Evolutionary conservation across 2,888 invertebrate species (phyloP), one percentile per base, ranked within the genome.

Genomic region (Eurois occulta): DNA sequence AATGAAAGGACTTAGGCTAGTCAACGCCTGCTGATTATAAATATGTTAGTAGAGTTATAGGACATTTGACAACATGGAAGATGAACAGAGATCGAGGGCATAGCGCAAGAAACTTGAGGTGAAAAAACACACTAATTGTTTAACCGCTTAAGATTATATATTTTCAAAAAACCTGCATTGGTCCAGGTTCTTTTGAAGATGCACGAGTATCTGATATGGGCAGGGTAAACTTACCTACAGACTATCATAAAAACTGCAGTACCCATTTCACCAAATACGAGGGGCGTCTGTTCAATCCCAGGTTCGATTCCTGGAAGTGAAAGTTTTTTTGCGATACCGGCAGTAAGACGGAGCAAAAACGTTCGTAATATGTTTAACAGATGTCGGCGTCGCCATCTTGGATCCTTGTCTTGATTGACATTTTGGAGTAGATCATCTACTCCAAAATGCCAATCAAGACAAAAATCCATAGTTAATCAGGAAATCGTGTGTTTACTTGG

Each of bases 271-370:
- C 72, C 21, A 78, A 74, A 74, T 41, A 69, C 46, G 64, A 62
- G 46, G 65, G 78, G 16, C 70, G 70, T 77, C 78, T 83, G 86
- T 77, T 77, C 88, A 85, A 76, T 60, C 69, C 78, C 87, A 81
- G 84, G 83, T 90, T 91, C 88, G 85, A 84, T 92, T 93, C 93
- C 87, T 90, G 89, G 93, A 93, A 92, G 93, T 88, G 92, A 93
- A 93, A 92, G 92, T 91, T 94, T 93, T 93, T 90, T 91, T 90
- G 86, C 81, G 78, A 77, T 65, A 68, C 71, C 79, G 72, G 43
- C 52, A 74, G 64, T 76, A 80, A 83, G 78, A 81, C 62, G 77
- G 46, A 43, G 72, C 86, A 81, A 80, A 88, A 87, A 83, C 71
- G 41, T n/a, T 70, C 1, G 83, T 89, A 88, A 86, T 88, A 75